Percentiles rank a stretch among this genome's conserved stretches.
These are phyloP conservation scores for Brachyrhaphis roseni DNA, from an alignment of 2,797 vertebrate species.

Conservation along the genomic window DNA sequence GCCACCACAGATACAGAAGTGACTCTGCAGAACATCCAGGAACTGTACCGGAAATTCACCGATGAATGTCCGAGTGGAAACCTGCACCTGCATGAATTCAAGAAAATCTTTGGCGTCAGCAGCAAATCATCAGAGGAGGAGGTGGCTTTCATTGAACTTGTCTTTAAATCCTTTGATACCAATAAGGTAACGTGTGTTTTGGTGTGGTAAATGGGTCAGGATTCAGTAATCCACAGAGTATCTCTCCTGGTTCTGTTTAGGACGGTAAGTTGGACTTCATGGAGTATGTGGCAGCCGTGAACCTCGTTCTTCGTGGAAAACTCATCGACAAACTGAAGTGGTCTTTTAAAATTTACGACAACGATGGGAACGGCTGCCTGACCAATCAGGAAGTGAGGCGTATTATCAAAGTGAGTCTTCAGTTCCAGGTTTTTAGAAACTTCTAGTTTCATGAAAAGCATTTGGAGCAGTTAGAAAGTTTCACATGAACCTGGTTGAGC, in stretches of 20 bases:
- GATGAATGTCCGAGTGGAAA: conserved; percentile 77
- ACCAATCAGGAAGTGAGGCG: conserved; percentile 68
- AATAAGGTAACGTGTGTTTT: conserved; percentile 62
- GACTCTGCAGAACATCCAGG: conserved; percentile 74
- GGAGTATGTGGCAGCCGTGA: conserved; percentile 77
- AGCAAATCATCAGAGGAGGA: conserved; percentile 65
- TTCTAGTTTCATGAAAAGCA: neutral
- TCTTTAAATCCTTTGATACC: conserved; percentile 76
- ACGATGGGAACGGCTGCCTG: conserved; percentile 73
- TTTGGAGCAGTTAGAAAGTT: neutral
- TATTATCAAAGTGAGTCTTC: conserved; percentile 58
- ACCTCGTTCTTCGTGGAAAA: conserved; percentile 76
- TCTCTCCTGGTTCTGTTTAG: conserved; percentile 33
- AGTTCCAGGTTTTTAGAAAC: neutral
- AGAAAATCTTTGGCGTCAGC: conserved; percentile 75
- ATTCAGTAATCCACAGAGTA: too few relatives aligned
- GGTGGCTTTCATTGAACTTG: conserved; percentile 68
- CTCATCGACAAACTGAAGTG: conserved; percentile 77
- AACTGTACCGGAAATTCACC: conserved; percentile 76
- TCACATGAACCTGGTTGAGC: neutral
- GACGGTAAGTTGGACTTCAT: conserved; percentile 76
- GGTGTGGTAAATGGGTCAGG: too few relatives aligned
- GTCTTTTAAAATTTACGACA: conserved; percentile 82
- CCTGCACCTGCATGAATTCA: conserved; percentile 78
- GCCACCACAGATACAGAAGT: conserved; percentile 56